Conservation (phyloP, 2,797 vertebrate species). For the Sebastes hubbsi region DNA sequence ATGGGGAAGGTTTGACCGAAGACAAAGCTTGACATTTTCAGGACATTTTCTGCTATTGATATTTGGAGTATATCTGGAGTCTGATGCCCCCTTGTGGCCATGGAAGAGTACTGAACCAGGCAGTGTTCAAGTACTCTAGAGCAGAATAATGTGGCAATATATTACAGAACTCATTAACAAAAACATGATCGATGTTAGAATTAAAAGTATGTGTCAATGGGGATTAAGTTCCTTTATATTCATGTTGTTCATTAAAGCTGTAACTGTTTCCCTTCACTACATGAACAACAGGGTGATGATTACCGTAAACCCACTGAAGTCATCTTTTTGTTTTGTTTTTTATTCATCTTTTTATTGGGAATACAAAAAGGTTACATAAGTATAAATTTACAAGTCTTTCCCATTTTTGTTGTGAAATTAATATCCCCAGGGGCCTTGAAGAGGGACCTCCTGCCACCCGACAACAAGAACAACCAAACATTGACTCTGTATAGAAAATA, state of each 20-base stretch:
- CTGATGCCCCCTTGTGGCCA: conserved; percentile 64
- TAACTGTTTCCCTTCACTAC: neutral
- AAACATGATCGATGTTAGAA: neutral
- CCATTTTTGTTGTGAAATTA: neutral
- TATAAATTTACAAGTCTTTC: neutral
- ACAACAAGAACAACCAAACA: neutral
- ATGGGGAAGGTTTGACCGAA: neutral
- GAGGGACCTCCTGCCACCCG: neutral
- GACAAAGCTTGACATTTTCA: neutral
- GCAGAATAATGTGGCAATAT: neutral
- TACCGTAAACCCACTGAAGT: neutral
- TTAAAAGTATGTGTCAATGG: neutral
- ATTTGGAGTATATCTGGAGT: neutral
- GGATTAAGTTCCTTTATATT: neutral
- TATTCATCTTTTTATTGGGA: neutral
- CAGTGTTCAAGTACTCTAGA: neutral
- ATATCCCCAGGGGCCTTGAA: neutral
- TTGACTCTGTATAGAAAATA: neutral
- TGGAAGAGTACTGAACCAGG: neutral
- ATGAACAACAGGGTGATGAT: neutral
- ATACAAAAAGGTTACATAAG: neutral
- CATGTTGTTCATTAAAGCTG: conserved; percentile 4
- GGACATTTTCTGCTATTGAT: neutral
- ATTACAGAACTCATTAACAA: neutral
- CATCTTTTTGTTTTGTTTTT: neutral